Base-by-base conservation (phyloP, 2,797 vertebrate genomes). In the Poecilia wingei region DNA sequence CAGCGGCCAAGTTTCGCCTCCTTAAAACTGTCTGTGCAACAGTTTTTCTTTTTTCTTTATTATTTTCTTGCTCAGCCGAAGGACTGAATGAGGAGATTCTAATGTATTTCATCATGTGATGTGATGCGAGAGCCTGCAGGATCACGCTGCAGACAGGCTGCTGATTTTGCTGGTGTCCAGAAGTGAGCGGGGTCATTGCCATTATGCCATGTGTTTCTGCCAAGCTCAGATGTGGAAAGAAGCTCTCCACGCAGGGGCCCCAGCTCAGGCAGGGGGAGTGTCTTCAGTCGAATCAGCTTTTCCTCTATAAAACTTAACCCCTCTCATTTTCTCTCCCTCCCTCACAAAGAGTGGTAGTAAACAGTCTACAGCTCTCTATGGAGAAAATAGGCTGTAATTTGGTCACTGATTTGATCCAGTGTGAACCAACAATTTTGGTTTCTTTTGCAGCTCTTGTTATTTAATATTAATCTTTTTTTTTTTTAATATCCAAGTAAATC, bases 371-470 rank as follows among this genome's bases (percentile, higher is more conserved):
- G 84, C 82, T 89, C 80, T 85, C 78, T 82, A 82, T 55, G 51
- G 82, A 82, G 80, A 82, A 85, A 85, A 53, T 55, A 59, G 88
- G 76, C 75, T 85, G 87, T 79, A 84, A 89, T 92, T 92, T 88
- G 90, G 90, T 90, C 89, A 91, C 90, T 92, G 87, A 89, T 92
- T 87, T 79, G 75, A 87, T 86, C 86, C 81, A 91, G 86, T 82
- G 74, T 88, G 87, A 90, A 89, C 91, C 84, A 84, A 91, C 81
- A 80, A 83, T 76, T 83, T 16, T 6, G 3, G 43, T 81, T 79
- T 47, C 18, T 66, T 49, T 72, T 47, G 20, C 76, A 28, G 66
- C 69, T 9, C 10, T 82, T 64, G 81, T 73, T 3, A 3, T 22
- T 72, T 33, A 76, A 47, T 83, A 90, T 90, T 79, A 80, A 49